Evolutionary conservation across 2,888 invertebrate species (phyloP).

Genomic region (Pediacus dermestoides): DNA sequence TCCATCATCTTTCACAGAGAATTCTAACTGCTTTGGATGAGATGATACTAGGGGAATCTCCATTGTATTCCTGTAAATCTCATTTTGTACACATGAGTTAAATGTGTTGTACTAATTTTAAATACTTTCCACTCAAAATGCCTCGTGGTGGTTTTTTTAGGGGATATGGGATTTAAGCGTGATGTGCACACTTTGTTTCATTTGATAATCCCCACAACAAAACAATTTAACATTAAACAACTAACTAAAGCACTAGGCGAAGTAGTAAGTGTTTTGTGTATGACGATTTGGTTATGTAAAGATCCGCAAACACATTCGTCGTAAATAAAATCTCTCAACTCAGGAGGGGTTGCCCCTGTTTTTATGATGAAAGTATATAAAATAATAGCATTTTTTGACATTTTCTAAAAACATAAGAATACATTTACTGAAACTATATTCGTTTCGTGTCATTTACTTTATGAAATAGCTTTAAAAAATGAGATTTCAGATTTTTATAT

Average conservation of each 20-base stretch:
- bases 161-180: too few species aligned
- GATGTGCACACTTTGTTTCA: too few species aligned
- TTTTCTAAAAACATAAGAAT: conserved; percentile 45
- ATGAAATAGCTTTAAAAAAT: conserved; percentile 42
- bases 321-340: conserved; percentile 21
- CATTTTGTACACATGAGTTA: conserved; percentile 5
- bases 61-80: conserved; percentile 1
- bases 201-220: too few species aligned
- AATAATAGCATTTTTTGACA: conserved; percentile 42
- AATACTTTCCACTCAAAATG: too few species aligned
- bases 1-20: conserved; percentile 13
- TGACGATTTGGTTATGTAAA: too few species aligned
- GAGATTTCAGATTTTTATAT: conserved; percentile 37
- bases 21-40: conserved; percentile 5
- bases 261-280: too few species aligned
- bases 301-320: too few species aligned
- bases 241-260: too few species aligned
- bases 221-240: too few species aligned
- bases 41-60: conserved; percentile 6
- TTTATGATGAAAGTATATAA: conserved; percentile 40
- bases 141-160: too few species aligned
- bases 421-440: conserved; percentile 46
- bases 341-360: conserved; percentile 24
- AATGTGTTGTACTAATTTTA: too few species aligned
- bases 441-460: conserved; percentile 46